phyloP scores from a whole-genome alignment of 2,113 vertebrate genomes.

The Laterallus jamaicensis region DNA sequence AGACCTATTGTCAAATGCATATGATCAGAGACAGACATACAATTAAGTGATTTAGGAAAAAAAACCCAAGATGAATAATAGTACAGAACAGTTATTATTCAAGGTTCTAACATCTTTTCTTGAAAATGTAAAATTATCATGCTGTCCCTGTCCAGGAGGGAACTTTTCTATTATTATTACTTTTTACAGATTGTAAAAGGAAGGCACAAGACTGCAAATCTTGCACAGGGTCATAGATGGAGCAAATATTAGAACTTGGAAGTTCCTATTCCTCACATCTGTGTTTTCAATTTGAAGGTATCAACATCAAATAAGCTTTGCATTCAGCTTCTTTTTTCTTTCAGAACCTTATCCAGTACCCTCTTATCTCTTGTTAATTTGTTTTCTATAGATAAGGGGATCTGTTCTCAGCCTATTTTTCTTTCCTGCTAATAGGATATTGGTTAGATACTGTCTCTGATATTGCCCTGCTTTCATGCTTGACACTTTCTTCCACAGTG shows the following conservation, averaged over 20 bases:
- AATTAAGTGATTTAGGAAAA: neutral
- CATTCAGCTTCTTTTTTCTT: neutral
- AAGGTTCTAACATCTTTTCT: neutral
- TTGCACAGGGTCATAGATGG: neutral
- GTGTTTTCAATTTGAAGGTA: neutral
- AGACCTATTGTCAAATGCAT: neutral
- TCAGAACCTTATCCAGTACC: neutral
- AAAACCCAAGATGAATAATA: neutral
- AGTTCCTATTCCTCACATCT: neutral
- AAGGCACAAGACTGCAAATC: neutral
- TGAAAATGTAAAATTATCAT: neutral
- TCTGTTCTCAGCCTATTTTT: neutral
- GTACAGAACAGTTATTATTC: neutral
- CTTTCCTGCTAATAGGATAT: neutral
- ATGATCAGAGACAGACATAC: neutral
- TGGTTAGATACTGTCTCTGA: neutral
- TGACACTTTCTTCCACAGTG: neutral
- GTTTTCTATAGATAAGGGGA: neutral
- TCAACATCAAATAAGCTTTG: neutral
- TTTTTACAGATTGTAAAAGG: neutral
- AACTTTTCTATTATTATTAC: neutral
- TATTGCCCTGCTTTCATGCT: neutral
- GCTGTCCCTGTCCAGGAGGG: neutral
- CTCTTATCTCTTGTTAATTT: neutral
- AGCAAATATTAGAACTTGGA: neutral